Conservation (phyloP, 2,113 vertebrate species). For the Artemisiospiza belli region DNA sequence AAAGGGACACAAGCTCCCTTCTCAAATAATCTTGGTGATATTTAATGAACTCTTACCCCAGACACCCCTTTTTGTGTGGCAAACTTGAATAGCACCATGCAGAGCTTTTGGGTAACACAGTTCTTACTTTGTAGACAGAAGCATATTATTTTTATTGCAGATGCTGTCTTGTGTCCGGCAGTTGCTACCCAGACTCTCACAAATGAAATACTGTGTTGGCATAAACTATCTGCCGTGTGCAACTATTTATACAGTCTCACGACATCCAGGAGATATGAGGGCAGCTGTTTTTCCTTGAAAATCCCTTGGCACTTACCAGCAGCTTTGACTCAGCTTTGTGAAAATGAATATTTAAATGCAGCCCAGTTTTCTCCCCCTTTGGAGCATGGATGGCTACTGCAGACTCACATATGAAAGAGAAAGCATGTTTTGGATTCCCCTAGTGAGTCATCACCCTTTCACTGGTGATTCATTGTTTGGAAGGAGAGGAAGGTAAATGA, state of each 20-base stretch:
- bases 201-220: conserved; percentile 40
- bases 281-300: conserved; percentile 50
- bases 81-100: not conserved
- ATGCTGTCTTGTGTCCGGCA: not conserved
- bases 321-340: conserved; percentile 27
- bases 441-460: not conserved
- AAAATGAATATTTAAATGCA: conserved; percentile 20
- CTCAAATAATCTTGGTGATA: not conserved
- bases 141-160: not conserved
- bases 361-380: not conserved
- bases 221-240: conserved; percentile 41
- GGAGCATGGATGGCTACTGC: not conserved
- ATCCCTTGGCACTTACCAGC: conserved; percentile 27
- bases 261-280: conserved; percentile 6
- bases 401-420: not conserved
- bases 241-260: conserved; percentile 40
- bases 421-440: not conserved
- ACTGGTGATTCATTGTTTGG: not conserved
- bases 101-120: not conserved
- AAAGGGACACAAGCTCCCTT: not conserved
- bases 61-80: not conserved
- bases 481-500: not conserved
- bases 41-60: not conserved
- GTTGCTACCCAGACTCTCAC: conserved; percentile 29
- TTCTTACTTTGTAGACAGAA: conserved; percentile 7